Evolutionary conservation across 2,888 invertebrate genomes (phyloP), one percentile per base, ranked within the genome.

Genomic region (Parnassius apollo): DNA sequence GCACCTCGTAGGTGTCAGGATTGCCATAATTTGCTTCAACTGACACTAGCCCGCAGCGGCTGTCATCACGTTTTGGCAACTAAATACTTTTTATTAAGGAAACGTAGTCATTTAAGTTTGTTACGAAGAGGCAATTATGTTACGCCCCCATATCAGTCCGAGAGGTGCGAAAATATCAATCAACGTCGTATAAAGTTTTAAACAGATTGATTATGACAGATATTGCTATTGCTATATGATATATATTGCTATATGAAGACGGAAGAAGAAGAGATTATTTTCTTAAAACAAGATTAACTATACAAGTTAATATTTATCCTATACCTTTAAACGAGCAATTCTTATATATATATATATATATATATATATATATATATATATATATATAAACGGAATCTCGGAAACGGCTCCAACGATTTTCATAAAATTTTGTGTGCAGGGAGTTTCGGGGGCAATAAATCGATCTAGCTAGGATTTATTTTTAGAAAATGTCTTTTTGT

Each of bases 1-100:
- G 88, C 92, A 86, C 91, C 91, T 92, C 81, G 79, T 82, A 92
- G 92, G 92, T 92, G 92, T 91, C 85, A 86, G 82, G 82, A 91
- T 92, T 91, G 91, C 91, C 87, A 83, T 92, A 91, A 92, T 92
- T 92, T 90, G 87, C 86, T 81, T 80, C 79, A 72, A 68, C 77
- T 73, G 78, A 78, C 79, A 77, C 67, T 75, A 72, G 82, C 91
- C 88, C 66, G 79, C 78, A 85, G 91, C 86, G 80, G 72, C 82
- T 88, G 91, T 91, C 91, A 85, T 90, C 91, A 88, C 88, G 85
- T 89, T 77, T 85, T 84, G 79, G 80, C 79, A 79, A 81, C 84
- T 86, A 88, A 88, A 86, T 86, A 84, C 86, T 83, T 85, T 83
- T 83, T 85, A 86, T 75, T 71, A 74, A 73, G 74, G 75, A 81